A percentile compares a stretch with the other conserved stretches of the same genome.
Evolutionary conservation across 1,140 invertebrate genomes (phyloP).

Genomic region (Platyscapa corneri): DNA sequence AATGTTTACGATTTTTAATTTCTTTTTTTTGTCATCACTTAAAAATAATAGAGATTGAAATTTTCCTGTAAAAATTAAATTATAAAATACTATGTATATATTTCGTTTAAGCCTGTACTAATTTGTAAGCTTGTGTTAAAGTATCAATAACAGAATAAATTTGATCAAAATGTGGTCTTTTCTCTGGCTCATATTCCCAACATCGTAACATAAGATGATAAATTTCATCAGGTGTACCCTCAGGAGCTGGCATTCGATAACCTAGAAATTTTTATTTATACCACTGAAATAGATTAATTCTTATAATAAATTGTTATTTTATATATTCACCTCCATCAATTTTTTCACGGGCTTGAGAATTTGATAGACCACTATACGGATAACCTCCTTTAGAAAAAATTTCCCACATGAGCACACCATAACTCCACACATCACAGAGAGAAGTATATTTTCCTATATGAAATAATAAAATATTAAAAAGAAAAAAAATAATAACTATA

Average conservation of each 20-base stretch:
- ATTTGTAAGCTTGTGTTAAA: slow-evolving; percentile 74
- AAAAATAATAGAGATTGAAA: slow-evolving; percentile 13
- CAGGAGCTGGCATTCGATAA: slow-evolving; percentile 93
- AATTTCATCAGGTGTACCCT: slow-evolving; percentile 90
- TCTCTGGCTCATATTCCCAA: slow-evolving; percentile 95
- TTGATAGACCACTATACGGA: slow-evolving; percentile 95
- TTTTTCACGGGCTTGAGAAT: slow-evolving; percentile 93
- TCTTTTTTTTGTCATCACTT: slow-evolving; percentile 4
- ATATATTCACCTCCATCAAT: slow-evolving; percentile 86
- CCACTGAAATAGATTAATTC: slow-evolving; percentile 2
- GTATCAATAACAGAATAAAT: slow-evolving; percentile 87
- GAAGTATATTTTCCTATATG: slow-evolving; percentile 93
- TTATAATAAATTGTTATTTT: neutral
- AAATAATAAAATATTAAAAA: slow-evolving; percentile 36
- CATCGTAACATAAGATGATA: slow-evolving; percentile 93
- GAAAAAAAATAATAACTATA: slow-evolving; percentile 34
- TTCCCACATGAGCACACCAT: slow-evolving; percentile 97
- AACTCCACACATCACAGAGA: slow-evolving; percentile 98
- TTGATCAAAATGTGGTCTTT: slow-evolving; percentile 93
- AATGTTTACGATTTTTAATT: slow-evolving; percentile 21
- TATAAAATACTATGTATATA: slow-evolving; percentile 33
- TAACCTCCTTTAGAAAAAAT: slow-evolving; percentile 95
- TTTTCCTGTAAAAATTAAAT: slow-evolving; percentile 47
- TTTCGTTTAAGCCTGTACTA: slow-evolving; percentile 44
- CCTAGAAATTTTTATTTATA: slow-evolving; percentile 75